phyloP scores from a whole-genome alignment of 2,113 vertebrate species.

The Proteles cristata region DNA sequence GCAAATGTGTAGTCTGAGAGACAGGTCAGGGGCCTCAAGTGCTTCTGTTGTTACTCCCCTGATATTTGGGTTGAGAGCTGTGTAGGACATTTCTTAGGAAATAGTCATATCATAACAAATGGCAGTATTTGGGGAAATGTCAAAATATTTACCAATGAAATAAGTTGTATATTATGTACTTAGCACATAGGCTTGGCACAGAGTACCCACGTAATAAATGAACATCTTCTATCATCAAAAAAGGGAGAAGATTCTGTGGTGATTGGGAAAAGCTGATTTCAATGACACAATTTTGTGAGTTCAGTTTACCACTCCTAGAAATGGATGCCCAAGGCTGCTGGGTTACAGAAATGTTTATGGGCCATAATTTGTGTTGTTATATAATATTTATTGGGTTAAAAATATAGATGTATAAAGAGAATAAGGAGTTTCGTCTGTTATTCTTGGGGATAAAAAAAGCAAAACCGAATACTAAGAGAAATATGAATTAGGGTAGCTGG shows the following conservation, averaged over 20 bases:
- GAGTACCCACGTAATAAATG: neutral
- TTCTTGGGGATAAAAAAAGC: neutral
- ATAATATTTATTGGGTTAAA: neutral
- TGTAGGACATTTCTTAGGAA: neutral
- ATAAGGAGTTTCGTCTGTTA: neutral
- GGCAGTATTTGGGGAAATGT: neutral
- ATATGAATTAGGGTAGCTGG: neutral
- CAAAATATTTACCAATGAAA: neutral
- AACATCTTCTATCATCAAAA: neutral
- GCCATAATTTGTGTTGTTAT: neutral
- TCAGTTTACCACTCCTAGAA: neutral
- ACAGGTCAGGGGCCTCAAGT: neutral
- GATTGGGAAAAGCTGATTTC: neutral
- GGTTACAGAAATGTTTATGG: neutral
- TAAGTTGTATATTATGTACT: neutral
- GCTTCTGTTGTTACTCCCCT: neutral
- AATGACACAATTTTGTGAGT: neutral
- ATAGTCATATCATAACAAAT: neutral
- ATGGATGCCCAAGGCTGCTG: neutral
- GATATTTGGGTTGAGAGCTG: neutral
- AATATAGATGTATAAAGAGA: neutral
- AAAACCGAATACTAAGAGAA: slow-evolving; percentile 33
- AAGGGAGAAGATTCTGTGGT: neutral
- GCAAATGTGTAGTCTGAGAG: neutral
- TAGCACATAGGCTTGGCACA: neutral